These are phyloP conservation scores for Ibycter americanus DNA, from an alignment of 2,797 vertebrate genomes.

Conservation along the genomic window DNA sequence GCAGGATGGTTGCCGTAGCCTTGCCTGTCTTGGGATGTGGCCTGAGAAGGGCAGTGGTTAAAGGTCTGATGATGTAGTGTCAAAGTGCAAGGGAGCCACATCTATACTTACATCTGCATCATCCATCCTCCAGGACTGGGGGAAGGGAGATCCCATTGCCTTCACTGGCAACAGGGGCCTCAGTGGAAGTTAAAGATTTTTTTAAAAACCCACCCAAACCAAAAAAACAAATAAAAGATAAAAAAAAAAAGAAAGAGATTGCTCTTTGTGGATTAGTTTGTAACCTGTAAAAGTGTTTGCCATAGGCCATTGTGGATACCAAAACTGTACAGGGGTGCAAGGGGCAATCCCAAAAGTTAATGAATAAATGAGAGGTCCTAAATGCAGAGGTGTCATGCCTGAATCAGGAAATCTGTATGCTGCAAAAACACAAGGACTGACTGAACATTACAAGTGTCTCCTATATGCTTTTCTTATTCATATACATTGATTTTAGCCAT, in stretches of 20 bases:
- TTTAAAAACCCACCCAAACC: too few species aligned
- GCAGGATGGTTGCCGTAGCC: neutral
- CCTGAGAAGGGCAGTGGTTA: neutral
- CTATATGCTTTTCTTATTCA: neutral
- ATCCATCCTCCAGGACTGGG: neutral
- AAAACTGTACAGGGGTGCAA: neutral
- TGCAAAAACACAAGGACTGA: accelerated
- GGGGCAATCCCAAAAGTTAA: neutral
- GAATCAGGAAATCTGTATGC: neutral
- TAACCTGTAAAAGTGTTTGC: neutral
- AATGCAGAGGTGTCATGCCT: neutral
- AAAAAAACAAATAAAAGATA: neutral
- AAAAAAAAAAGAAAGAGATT: neutral
- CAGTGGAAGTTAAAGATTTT: neutral
- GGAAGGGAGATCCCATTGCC: neutral
- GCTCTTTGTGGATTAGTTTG: neutral
- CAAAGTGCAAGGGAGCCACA: accelerated
- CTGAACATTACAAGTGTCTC: accelerated
- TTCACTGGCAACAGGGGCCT: neutral
- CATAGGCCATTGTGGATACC: neutral
- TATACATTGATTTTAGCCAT: neutral
- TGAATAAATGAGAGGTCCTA: neutral
- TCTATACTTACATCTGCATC: neutral
- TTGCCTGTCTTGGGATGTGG: neutral
- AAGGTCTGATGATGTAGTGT: neutral